Base-by-base conservation (phyloP, 2,888 invertebrate genomes). In the Stenotaenia linearis region DNA sequence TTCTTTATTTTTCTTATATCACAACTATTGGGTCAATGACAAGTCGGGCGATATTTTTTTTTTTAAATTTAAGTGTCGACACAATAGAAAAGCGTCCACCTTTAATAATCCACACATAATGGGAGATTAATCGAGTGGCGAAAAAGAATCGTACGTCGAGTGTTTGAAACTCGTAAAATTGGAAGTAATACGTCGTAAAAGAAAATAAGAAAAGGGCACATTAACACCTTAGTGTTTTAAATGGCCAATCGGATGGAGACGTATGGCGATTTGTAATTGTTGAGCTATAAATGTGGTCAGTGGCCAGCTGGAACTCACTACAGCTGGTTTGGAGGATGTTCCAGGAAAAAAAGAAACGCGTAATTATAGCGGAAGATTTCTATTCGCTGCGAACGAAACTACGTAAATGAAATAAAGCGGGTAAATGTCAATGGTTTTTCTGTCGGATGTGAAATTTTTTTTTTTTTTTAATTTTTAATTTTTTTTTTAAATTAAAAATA, bases 281-380 rank as follows among this genome's bases (percentile, higher is more conserved):
- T 23, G 23, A 56, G 56, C 56, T 56, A 56, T 56, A 56, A 56
- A 56, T 56, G 56, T 56, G 56, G 56, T 56, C 56, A 56, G 56
- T 56, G 56, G 56, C 56, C 56, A 56, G 56, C 56, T 56, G 56
- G 56, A 56, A 23, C 56, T 23, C 56, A 23, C 56, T 18, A 56
- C 56, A 56, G 56, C 56, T 56, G 56, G 56, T 56, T 56, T 18
- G 21, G 23, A 23, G 56, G 9, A 5, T 56, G 56, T 56, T 56
- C 56, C n/a, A 56, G 56, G 56, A 56, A 56, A 56, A 56, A 56
- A 21, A 21, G 56, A 56, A n/a, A 56, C 10, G 21, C 23, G 56
- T 21, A 56, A 56, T 56, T 56, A 56, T 56, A 56, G 56, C 56
- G 56, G 56, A 56, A 21, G 56, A 56, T 56, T 18, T 56, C 23